Evolutionary conservation across 1,140 invertebrate species (phyloP), one percentile per base, ranked within the genome.

Genomic region (Cotesia vestalis): DNA sequence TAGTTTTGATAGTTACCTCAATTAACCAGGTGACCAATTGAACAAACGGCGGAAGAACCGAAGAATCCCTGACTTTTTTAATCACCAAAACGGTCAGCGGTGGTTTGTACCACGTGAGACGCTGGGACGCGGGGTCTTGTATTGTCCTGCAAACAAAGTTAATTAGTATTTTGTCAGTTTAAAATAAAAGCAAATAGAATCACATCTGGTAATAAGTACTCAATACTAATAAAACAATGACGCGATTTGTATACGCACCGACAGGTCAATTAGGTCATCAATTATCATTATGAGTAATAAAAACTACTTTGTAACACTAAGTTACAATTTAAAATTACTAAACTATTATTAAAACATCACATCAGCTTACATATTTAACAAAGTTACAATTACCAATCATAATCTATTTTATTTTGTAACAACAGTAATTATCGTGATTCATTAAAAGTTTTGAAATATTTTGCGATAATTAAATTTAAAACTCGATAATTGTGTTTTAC

Each of bases 31-130:
- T 91, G 8, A 98, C 94, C n/a, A 98, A 90, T 78, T 97, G 93
- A 36, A 97, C 93, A 85, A 98, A 99, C 0, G 96, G 96, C 61
- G 91, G 90, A 52, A 97, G 87, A 12, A 98, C 95, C 17, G 92
- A 91, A 0, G 92, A 92, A 87, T 98, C 97, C 83, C 95, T 91
- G 36, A 97, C 93, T 84, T 99, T 98, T 85, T 98, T 98, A 81
- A 98, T 97, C 52, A 99, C 96, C 69, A 99, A 89, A 71, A 98
- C 96, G 2, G 94, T 95, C 27, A 97, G 89, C 1, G 97, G 97
- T 40, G 95, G 94, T 85, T 98, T 98, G 89, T 96, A 95, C 97
- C 97, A 99, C 11, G 95, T 98, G 76, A 98, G 87, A 77, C 96
- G 90, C 88, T 98, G 97, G 77, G 95, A 96, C 73, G 96, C 96